Conservation (phyloP, 1,140 invertebrate species). For the Monomorium pharaonis region DNA sequence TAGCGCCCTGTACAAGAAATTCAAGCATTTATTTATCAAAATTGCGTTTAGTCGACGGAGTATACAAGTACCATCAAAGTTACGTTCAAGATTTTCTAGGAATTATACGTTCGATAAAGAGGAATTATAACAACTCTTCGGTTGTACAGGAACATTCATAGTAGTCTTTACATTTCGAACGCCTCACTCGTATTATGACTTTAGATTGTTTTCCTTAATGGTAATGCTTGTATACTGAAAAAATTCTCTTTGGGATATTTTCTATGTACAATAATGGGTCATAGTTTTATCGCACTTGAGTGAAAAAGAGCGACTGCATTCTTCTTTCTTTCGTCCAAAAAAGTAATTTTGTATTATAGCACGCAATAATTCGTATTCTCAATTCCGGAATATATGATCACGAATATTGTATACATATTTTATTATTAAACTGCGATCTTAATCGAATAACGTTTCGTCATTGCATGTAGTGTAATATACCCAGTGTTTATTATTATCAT, state of each 20-base stretch:
- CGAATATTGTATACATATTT: conserved; percentile 1
- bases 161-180: not conserved
- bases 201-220: conserved; percentile 16
- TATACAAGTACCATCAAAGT: conserved; percentile 20
- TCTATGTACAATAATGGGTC: conserved; percentile 40
- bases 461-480: no score
- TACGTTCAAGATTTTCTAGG: not conserved
- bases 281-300: not conserved
- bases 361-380: not conserved
- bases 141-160: conserved; percentile 49
- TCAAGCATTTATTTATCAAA: conserved; percentile 17
- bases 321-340: conserved; percentile 6
- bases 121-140: conserved; percentile 16
- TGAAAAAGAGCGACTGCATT: conserved; percentile 10
- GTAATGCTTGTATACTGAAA: conserved; percentile 26
- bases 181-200: conserved; percentile 3
- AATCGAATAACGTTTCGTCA: not conserved
- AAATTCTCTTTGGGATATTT: conserved; percentile 52
- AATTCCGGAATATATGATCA: not conserved
- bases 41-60: not conserved
- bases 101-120: conserved; percentile 4
- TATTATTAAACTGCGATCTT: not conserved
- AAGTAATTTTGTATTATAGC: conserved; percentile 1
- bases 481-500: no score
- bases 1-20: not conserved